phyloP scores from a whole-genome alignment of 2,797 vertebrate species.

The Acrocephalus scirpaceus region DNA sequence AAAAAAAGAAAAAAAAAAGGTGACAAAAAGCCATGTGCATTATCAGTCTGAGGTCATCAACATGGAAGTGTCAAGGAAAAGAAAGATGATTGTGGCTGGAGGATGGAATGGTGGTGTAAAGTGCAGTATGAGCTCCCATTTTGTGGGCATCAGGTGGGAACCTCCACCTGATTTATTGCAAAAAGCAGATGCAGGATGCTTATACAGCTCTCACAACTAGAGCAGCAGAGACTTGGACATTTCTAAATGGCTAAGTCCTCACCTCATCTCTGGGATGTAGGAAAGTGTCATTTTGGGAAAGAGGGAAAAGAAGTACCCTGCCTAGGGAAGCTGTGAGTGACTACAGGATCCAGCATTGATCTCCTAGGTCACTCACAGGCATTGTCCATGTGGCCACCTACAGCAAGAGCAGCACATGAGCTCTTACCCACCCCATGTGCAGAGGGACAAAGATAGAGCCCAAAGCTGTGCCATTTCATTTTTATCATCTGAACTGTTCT shows the following conservation, averaged over 20 bases:
- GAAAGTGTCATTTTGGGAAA: not conserved
- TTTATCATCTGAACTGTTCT: not conserved
- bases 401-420: rapidly evolving
- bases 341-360: rapidly evolving
- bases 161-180: not conserved
- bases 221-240: not conserved
- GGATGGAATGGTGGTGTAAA: not conserved
- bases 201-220: not conserved
- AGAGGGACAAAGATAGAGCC: not conserved
- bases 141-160: not conserved
- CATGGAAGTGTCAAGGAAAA: not conserved
- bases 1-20: not conserved
- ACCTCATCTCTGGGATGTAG: not conserved
- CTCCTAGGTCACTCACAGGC: not conserved
- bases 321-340: not conserved
- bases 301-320: not conserved
- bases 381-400: not conserved
- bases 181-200: not conserved
- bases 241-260: not conserved
- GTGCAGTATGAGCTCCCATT: not conserved
- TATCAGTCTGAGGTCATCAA: not conserved
- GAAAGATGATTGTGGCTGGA: not conserved
- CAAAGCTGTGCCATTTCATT: not conserved
- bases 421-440: not conserved
- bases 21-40: not conserved